Base-by-base conservation (phyloP, 2,113 vertebrate genomes). In the Chiloscyllium plagiosum region DNA sequence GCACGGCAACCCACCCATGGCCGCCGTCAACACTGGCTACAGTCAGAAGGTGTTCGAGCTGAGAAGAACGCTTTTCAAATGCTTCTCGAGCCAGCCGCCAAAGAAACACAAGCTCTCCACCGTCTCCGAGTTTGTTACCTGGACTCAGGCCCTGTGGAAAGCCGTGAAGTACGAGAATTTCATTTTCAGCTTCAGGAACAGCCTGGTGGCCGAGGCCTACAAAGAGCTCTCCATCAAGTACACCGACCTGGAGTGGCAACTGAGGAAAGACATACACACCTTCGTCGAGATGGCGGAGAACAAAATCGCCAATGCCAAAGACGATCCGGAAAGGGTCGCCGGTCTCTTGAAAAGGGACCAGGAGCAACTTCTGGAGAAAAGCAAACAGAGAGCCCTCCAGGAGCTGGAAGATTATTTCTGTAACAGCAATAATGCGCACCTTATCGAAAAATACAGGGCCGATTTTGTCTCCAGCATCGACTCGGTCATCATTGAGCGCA, bases 1-100 rank as follows among this genome's bases (percentile, higher is more conserved):
- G 97, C 97, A 97, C 96, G 97, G 97, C 89, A 97, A 96, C 86
- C 97, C 97, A 65, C 97, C 97, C 96, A 97, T 97, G 97, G 97
- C 97, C 61, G 96, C 97, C 95, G 97, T 97, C 65, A 97, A 96
- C 95, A 96, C 96, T 95, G 97, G 97, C 0, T 98, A 98, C 96
- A 97, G 97, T 10, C 97, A 97, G 69, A 85, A 96, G 68, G 96
- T 97, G 2, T 97, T 97, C 96, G 97, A 98, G 42, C 96, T 98
- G 8, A 97, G 97, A 96, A 97, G 97, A 94, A 96, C 96, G 86
- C 96, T 97, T 1, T 96, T 97, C 3, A 37, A 97, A 0, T 52
- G 95, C 10, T 94, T 97, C 80, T 33, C 47, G 83, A 96, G 96
- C 37, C 97, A 96, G 42, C 42, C 42, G 80, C 47, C 7, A 95